Evolutionary conservation across 2,113 vertebrate species (phyloP).

Genomic region (Megaceryle torquata): DNA sequence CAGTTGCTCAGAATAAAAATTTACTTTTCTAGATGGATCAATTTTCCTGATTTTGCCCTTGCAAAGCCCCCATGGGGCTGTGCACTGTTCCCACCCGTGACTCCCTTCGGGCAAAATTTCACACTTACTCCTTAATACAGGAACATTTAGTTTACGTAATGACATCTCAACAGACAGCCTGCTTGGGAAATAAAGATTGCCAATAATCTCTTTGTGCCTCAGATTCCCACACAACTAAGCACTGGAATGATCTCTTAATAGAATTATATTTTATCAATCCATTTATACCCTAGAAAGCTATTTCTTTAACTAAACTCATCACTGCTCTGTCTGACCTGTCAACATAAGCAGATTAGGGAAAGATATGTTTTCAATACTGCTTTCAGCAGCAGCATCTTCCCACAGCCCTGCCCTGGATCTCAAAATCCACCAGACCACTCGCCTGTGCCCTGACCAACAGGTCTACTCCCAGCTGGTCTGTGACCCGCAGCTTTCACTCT

Average conservation of each 20-base stretch:
- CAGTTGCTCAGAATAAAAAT: not conserved
- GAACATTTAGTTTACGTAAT: not conserved
- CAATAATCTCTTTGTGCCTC: not conserved
- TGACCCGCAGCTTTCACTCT: not conserved
- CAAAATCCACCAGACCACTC: fast-evolving
- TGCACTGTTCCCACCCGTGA: not conserved
- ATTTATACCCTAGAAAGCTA: not conserved
- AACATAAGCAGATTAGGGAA: not conserved
- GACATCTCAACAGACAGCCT: not conserved
- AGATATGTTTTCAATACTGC: not conserved
- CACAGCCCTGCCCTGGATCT: not conserved
- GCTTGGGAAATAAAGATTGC: not conserved
- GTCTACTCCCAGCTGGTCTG: not conserved
- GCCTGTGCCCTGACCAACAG: fast-evolving
- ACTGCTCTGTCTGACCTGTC: not conserved
- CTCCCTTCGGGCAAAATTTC: not conserved
- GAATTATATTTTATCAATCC: not conserved
- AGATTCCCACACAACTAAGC: not conserved
- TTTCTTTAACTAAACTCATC: not conserved
- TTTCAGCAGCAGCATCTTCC: not conserved
- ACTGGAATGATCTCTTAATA: not conserved
- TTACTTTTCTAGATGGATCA: not conserved
- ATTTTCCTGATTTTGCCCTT: not conserved
- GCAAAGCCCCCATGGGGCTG: fast-evolving
- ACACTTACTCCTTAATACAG: not conserved